phyloP scores from a whole-genome alignment of 2,797 vertebrate species.

The Neosilurus hyrtlii region DNA sequence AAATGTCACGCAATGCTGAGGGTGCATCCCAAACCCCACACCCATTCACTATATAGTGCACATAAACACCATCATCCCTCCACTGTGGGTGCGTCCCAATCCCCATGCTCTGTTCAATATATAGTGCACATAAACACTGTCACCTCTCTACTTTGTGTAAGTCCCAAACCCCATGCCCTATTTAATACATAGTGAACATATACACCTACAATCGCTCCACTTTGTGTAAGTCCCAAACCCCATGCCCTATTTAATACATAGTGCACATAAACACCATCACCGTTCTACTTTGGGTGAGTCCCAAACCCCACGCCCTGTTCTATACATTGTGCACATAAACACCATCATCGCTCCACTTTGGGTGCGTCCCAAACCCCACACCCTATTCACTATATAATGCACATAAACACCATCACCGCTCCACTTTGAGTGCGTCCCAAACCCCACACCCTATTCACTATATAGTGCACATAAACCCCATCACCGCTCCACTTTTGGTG shows the following conservation, averaged over 20 bases:
- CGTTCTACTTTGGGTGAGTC: too few relatives aligned
- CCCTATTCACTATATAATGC: not conserved
- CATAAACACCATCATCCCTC: not conserved
- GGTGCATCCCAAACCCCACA: not conserved
- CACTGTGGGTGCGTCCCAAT: not conserved
- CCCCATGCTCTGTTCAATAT: not conserved
- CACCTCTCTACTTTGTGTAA: too few relatives aligned
- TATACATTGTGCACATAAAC: too few relatives aligned
- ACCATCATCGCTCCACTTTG: not conserved
- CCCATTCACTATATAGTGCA: not conserved
- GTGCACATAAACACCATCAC: too few relatives aligned
- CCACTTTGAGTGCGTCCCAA: not conserved
- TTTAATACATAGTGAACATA: not conserved
- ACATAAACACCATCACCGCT: not conserved
- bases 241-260: too few relatives aligned
- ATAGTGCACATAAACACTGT: not conserved
- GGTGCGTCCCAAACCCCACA: not conserved
- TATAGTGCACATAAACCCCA: not conserved
- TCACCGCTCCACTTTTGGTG: too few relatives aligned
- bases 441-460: not conserved
- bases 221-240: not conserved
- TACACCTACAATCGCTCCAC: not conserved
- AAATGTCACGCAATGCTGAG: slow-evolving; percentile 28
- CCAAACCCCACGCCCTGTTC: too few relatives aligned
- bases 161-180: not conserved